phyloP scores from a whole-genome alignment of 2,888 invertebrate species.

The Netelia fuscicornis region DNA sequence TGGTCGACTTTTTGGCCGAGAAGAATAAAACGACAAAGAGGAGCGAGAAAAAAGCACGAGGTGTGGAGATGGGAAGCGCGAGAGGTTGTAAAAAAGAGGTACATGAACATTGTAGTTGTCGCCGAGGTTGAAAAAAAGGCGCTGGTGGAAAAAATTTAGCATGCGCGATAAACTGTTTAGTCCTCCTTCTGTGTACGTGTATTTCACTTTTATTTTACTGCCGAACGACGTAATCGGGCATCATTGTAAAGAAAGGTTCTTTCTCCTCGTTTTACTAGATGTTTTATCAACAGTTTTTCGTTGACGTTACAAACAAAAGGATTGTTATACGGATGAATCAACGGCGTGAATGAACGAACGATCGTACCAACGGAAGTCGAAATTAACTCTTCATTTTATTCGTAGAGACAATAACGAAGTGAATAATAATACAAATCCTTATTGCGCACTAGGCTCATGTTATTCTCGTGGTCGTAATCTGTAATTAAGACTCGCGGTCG shows the following conservation, averaged over 20 bases:
- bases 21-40: slow-evolving; percentile 36
- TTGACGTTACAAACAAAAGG: neutral
- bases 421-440: no score
- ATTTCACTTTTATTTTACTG: slow-evolving; percentile 11
- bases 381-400: no score
- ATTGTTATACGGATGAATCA: neutral
- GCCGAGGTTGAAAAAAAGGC: neutral
- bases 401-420: no score
- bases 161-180: slow-evolving; percentile 34
- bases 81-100: slow-evolving; percentile 35
- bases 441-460: no score
- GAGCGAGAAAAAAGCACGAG: slow-evolving; percentile 5
- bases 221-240: neutral
- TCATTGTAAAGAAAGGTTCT: no score
- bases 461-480: neutral
- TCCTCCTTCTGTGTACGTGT: neutral
- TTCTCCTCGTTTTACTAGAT: neutral
- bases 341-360: neutral
- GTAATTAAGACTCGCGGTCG: slow-evolving; percentile 18
- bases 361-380: neutral
- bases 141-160: slow-evolving; percentile 41
- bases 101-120: slow-evolving; percentile 31
- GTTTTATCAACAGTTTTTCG: neutral
- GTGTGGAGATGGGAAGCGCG: slow-evolving; percentile 14
- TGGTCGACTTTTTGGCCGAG: slow-evolving; percentile 38